Base-by-base conservation (phyloP, 2,797 vertebrate genomes). In the Sandelia bainsii region DNA sequence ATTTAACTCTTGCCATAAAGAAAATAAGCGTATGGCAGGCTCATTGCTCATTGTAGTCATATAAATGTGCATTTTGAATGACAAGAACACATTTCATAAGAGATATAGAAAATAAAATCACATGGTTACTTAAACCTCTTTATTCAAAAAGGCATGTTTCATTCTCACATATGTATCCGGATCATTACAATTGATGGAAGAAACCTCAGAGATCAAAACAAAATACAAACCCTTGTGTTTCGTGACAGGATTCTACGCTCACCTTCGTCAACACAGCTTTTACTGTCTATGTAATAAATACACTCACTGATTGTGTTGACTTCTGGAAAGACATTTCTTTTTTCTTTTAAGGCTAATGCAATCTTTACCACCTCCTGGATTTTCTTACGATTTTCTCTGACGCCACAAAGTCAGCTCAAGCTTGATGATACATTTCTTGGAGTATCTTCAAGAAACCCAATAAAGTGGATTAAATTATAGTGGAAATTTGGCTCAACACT, bases 151-250 rank as follows among this genome's bases (percentile, higher is more conserved):
- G 89, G 86, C 86, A 89, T 81, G 62, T 88, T 91, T 90, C 90
- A 91, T 87, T 89, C 87, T 87, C 86, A 92, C 84, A 90, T 86
- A 77, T 86, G 89, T 87, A 90, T 91, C 88, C 80, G 82, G 84
- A 84, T 88, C 84, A 85, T 92, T 92, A 93, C 92, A 94, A 93
- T 90, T 93, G 71, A 91, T 88, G 92, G 91, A 93, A 92, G 85
- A 92, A 92, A 89, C 78, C 84, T 80, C 74, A 80, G 91, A 86
- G 91, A 86, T 76, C 69, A 74, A 81, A 78, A 64, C 52, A 29
- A 74, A 80, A 87, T 57, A 72, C 78, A 62, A 79, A 80, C 64
- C 73, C 62, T 87, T 81, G 73, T 77, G 80, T 83, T 81, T 81
- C 27, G 19, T 57, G 79, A 87, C 60, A 48, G 72, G 83, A 90